phyloP scores from a whole-genome alignment of 1,140 invertebrate genomes.

The Lasioglossum baleicum region DNA sequence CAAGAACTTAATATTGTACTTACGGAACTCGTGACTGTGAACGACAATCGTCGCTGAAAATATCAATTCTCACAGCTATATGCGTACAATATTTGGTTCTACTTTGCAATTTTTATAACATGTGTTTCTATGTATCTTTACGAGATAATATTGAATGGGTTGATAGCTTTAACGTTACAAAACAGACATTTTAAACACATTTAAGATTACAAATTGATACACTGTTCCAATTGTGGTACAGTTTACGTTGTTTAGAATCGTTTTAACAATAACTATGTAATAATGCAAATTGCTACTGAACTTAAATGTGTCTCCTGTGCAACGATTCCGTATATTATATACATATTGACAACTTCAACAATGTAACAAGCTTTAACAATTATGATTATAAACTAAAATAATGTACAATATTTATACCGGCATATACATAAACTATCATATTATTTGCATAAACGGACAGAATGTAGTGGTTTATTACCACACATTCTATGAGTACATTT shows the following conservation, averaged over 20 bases:
- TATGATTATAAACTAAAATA: constrained; percentile 34
- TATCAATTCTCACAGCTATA: constrained; percentile 9
- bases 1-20: background rate
- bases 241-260: background rate
- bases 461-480: constrained; percentile 5
- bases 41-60: background rate
- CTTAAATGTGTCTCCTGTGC: constrained; percentile 7
- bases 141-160: background rate
- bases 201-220: background rate
- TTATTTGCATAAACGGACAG: constrained; percentile 22
- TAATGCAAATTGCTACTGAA: constrained; percentile 12
- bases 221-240: background rate
- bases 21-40: background rate
- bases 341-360: constrained; percentile 44
- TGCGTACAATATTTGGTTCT: background rate
- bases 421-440: constrained; percentile 25
- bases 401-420: constrained; percentile 42
- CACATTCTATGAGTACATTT: constrained; percentile 11
- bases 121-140: background rate
- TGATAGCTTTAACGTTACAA: background rate
- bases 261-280: background rate
- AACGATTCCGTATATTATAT: constrained; percentile 41
- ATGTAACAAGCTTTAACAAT: constrained; percentile 34
- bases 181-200: background rate
- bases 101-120: background rate